Base-by-base conservation (phyloP, 2,888 invertebrate genomes). In the Polia nebulosa region DNA sequence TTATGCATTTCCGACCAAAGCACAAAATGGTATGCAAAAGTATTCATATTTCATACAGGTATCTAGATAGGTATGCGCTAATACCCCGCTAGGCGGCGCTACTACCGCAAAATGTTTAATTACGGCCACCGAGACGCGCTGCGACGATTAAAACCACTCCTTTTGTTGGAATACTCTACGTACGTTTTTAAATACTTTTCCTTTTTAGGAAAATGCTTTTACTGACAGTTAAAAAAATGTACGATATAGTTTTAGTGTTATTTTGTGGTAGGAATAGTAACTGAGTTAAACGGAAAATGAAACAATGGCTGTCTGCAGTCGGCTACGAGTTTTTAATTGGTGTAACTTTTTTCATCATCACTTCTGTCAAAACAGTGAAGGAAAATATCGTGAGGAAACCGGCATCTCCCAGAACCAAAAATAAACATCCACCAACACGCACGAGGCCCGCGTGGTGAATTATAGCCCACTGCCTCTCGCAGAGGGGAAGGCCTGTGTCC, bases 21-120 rank as follows among this genome's bases (percentile, higher is more conserved):
- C 7, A 41, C 39, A 41, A 25, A 47, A 34, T 20, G 3, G 0
- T 58, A 41, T 34, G 5, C n/a, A 20, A 34, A 27, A 15, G 20
- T 56, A 25, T 53, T 53, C 41, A 34, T 22, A 61, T 22, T 15
- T 39, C 29, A 39, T 32, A 13, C 34, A n/a, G 4, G 39, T 13
- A 27, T 29, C 29, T 32, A 52, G n/a, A 20, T 22, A 34, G 39
- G 17, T 17, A 25, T 34, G 49, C 73, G 11, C 15, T 49, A 73
- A 69, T 51, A 41, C 29, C 11, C 27, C 73, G 58, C 58, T 47
- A 41, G 76, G 34, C 20, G 17, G 36, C 69, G 76, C 69, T 36
- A 49, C 47, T 11, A 41, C 49, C 41, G 72, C 76, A 29, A 53
- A 53, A 58, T 58, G 15, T 57, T 74, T 68, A 58, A 76, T 72